These are phyloP conservation scores for Prunella himalayana DNA, from an alignment of 2,113 vertebrate genomes.

Conservation along the genomic window DNA sequence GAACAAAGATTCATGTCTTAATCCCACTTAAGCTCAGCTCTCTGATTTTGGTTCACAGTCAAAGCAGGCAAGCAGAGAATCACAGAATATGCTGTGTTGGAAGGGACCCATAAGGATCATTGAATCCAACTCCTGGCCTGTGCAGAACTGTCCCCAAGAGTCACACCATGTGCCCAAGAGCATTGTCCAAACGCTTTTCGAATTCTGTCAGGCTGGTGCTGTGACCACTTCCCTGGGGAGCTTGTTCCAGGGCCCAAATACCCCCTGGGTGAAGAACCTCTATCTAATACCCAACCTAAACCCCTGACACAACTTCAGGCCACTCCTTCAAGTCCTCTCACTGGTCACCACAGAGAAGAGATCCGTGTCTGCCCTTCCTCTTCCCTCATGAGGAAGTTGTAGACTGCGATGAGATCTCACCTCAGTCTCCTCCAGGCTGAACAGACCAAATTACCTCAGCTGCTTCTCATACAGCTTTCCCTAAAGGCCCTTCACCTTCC, in stretches of 20 bases:
- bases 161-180: background rate
- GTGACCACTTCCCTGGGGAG: background rate
- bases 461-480: rapidly evolving
- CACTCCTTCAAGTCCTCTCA: background rate
- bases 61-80: background rate
- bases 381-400: background rate
- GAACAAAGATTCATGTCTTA: background rate
- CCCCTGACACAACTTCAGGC: background rate
- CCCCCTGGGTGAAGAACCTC: background rate
- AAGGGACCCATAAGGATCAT: background rate
- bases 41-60: background rate
- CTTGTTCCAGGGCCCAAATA: background rate
- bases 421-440: background rate
- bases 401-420: background rate
- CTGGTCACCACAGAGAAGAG: background rate
- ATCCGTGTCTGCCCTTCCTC: background rate
- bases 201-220: background rate
- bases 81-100: background rate
- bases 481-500: background rate
- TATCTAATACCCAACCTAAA: background rate
- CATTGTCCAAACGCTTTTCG: rapidly evolving
- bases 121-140: background rate
- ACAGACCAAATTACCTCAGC: background rate
- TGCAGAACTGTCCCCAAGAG: rapidly evolving
- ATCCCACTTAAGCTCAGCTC: background rate